Percentiles rank a stretch among this genome's conserved stretches.
These are phyloP conservation scores for Acrocephalus scirpaceus DNA, from an alignment of 2,797 vertebrate genomes.

Conservation along the genomic window DNA sequence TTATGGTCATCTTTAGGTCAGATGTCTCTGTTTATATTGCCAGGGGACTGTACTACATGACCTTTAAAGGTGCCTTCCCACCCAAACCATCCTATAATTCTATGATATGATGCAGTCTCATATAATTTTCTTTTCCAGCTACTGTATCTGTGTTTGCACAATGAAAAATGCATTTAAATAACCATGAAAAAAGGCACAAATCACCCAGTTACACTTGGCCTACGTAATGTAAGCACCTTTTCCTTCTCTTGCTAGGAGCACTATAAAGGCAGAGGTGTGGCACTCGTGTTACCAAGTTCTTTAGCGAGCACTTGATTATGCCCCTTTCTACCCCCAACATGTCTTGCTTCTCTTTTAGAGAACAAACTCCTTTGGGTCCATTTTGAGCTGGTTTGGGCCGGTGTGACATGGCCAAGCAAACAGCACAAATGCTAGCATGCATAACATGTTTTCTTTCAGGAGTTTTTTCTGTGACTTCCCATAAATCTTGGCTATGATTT, in stretches of 20 bases:
- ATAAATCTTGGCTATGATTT: not conserved
- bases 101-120: not conserved
- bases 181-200: not conserved
- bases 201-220: not conserved
- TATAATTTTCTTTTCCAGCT: not conserved
- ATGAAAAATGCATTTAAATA: not conserved
- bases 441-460: not conserved
- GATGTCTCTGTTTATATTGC: not conserved
- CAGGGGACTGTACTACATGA: not conserved
- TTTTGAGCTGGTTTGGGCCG: not conserved
- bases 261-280: not conserved
- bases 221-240: not conserved
- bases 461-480: not conserved
- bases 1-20: not conserved
- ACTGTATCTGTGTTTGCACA: not conserved
- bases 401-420: not conserved
- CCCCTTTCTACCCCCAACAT: not conserved
- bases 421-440: not conserved
- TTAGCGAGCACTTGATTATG: not conserved
- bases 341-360: not conserved
- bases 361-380: not conserved
- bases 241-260: not conserved
- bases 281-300: not conserved
- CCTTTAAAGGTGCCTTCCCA: not conserved
- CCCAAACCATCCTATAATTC: not conserved